Base-by-base conservation (phyloP, 2,797 vertebrate genomes). In the Pteropus rufus region DNA sequence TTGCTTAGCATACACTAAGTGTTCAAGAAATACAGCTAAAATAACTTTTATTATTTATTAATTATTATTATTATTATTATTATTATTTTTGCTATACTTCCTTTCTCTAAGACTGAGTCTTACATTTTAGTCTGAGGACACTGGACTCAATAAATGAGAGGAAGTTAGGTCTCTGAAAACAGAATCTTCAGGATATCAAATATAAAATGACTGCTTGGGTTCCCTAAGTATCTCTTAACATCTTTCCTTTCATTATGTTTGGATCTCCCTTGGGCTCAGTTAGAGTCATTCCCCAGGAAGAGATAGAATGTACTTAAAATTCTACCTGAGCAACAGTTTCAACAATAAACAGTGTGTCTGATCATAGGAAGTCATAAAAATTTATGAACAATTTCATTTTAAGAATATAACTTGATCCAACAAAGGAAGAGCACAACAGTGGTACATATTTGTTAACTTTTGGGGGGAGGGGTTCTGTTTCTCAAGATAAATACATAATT, bases 361-460 rank as follows among this genome's bases (percentile, higher is more conserved):
- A 84, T 76, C 72, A 24, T 54, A 93, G 67, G 85, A 93, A 96
- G 31, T 96, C 62, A 94, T 69, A 96, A 92, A 96, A 93, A 87
- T 62, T 92, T 84, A 90, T 36, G 56, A 52, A 65, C 93, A 89
- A 91, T 94, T 94, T 94, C 60, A 89, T 93, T 64, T 89, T 70
- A 93, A 73, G 49, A 58, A 6, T 90, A 49, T 82, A 86, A 80
- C 52, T 82, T 82, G 52, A 91, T 56, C 1, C 12, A 91, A 65
- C 36, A 81, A 89, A 69, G 75, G 26, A 69, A 67, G 86, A 75
- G 14, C n/a, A 64, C 31, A 80, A 52, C 49, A 41, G 15, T 41
- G 60, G 70, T 19, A 36, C 4, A 24, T 24, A 49, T 80, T 69
- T 95, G 18, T 52, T 58, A 54, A 82, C 39, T 34, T 85, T 86